Percentiles rank a stretch among this genome's conserved stretches.
These are phyloP conservation scores for Flabesymbios commensalis DNA, from an alignment of 2,888 invertebrate species.

Conservation along the genomic window DNA sequence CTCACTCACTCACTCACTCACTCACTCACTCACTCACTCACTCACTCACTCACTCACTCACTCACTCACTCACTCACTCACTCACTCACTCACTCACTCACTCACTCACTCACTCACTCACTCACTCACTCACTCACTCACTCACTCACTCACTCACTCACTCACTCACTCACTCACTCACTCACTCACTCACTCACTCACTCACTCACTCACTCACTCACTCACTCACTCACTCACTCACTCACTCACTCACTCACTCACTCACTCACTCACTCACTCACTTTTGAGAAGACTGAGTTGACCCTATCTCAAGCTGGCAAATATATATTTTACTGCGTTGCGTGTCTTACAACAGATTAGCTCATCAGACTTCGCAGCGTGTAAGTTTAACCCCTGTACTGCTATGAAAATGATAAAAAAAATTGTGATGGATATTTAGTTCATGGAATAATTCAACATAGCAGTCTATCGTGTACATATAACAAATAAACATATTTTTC, in stretches of 20 bases:
- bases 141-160: conserved; percentile 17
- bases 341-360: too few relatives aligned
- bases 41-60: conserved; percentile 9
- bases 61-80: conserved; percentile 9
- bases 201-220: conserved; percentile 22
- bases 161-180: conserved; percentile 19
- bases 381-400: too few relatives aligned
- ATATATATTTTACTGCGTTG: too few relatives aligned
- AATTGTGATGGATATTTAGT: too few relatives aligned
- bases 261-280: too few relatives aligned
- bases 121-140: conserved; percentile 10
- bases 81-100: conserved; percentile 4
- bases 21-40: conserved; percentile 9
- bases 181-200: conserved; percentile 19
- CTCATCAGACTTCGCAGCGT: too few relatives aligned
- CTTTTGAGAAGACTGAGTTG: too few relatives aligned
- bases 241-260: conserved; percentile 19
- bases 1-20: conserved; percentile 12
- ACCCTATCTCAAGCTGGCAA: too few relatives aligned
- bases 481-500: too few relatives aligned
- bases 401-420: too few relatives aligned
- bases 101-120: conserved; percentile 9
- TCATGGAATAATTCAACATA: too few relatives aligned
- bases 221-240: conserved; percentile 20
- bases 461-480: too few relatives aligned